phyloP scores from a whole-genome alignment of 2,797 vertebrate genomes.

The Catostomus latipinnis region DNA sequence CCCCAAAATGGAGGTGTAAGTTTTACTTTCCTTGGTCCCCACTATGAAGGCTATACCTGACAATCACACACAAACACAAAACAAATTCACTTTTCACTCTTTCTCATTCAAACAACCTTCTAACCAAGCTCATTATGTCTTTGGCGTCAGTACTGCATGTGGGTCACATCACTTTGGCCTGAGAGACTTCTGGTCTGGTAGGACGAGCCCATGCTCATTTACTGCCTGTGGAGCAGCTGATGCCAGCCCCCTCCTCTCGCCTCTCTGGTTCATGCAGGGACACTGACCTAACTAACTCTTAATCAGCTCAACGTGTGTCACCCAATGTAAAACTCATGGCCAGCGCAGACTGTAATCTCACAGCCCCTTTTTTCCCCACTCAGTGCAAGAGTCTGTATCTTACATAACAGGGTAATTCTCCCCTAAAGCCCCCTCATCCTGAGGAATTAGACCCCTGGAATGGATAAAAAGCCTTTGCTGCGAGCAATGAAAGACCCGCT shows the following conservation, averaged over 20 bases:
- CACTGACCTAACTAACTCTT: constrained; percentile 50
- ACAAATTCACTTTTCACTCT: constrained; percentile 34
- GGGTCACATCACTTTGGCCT: constrained; percentile 38
- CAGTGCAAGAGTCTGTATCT: constrained; percentile 36
- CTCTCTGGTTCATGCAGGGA: constrained; percentile 47
- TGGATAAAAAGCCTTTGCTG: constrained; percentile 48
- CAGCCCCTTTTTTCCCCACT: constrained; percentile 21
- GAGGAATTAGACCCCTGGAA: constrained; percentile 55
- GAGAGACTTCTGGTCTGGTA: constrained; percentile 39
- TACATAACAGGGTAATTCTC: constrained; percentile 53
- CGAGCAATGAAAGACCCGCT: constrained; percentile 46
- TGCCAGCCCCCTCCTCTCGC: constrained; percentile 7
- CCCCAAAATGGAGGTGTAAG: too few species aligned
- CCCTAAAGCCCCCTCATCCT: constrained; percentile 51
- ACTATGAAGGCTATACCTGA: too few species aligned
- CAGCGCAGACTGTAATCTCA: constrained; percentile 41
- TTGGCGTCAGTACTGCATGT: constrained; percentile 39
- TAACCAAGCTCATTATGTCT: constrained; percentile 38
- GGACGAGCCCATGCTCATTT: constrained; percentile 31
- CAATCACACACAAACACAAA: constrained; percentile 3
- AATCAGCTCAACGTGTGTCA: constrained; percentile 55
- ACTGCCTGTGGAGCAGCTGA: constrained; percentile 30
- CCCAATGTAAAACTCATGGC: constrained; percentile 46
- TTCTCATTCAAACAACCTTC: constrained; percentile 32
- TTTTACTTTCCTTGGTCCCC: too few species aligned